These are phyloP conservation scores for Theristicus caerulescens DNA, from an alignment of 2,113 vertebrate species.

Conservation along the genomic window DNA sequence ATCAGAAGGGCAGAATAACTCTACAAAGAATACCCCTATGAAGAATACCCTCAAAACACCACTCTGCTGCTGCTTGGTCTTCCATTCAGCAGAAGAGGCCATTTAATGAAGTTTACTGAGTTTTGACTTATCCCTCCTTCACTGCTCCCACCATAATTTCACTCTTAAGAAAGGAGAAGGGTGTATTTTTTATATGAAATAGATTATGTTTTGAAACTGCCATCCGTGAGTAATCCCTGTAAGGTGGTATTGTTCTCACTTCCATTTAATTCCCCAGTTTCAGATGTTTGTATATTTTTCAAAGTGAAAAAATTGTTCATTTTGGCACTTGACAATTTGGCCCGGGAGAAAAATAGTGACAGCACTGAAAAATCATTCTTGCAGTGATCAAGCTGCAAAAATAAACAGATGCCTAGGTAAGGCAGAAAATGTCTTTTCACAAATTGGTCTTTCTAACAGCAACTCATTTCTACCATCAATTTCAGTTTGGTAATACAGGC, in stretches of 20 bases:
- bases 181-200: background rate
- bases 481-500: background rate
- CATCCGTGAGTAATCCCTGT: background rate
- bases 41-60: background rate
- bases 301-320: background rate
- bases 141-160: background rate
- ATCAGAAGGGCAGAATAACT: background rate
- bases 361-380: background rate
- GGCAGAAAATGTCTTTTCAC: background rate
- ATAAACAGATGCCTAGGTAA: background rate
- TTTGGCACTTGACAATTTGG: background rate
- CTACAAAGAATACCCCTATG: background rate
- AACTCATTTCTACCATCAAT: background rate
- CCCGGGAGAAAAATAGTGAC: background rate
- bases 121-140: background rate
- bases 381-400: background rate
- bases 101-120: background rate
- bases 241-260: background rate
- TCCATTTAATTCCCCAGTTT: background rate
- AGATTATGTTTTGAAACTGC: background rate
- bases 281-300: background rate
- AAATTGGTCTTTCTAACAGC: background rate
- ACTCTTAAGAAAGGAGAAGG: background rate
- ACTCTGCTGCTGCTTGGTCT: background rate
- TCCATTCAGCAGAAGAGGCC: background rate